Conservation (phyloP, 1,140 invertebrate genomes). For the Calephelis virginiensis region DNA sequence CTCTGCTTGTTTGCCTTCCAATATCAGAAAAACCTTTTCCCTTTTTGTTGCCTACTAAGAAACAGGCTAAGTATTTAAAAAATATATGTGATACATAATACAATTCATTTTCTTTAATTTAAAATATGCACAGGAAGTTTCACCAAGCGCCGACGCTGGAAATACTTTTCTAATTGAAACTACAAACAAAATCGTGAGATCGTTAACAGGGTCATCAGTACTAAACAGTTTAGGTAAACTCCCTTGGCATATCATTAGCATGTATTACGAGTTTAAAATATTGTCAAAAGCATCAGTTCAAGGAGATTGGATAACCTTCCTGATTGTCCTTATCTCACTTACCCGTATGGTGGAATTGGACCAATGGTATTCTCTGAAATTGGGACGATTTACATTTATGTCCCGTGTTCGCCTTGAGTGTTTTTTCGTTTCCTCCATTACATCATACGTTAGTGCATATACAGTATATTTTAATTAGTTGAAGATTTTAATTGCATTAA, state of each 20-base stretch:
- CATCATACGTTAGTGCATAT: not conserved
- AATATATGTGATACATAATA: not conserved
- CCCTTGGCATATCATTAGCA: slow-evolving; percentile 48
- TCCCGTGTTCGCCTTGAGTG: slow-evolving; percentile 14
- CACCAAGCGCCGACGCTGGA: no score
- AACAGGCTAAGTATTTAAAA: no score
- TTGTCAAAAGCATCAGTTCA: slow-evolving; percentile 60
- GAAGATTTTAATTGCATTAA: no score
- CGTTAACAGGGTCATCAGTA: slow-evolving; percentile 18
- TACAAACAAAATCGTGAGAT: not conserved
- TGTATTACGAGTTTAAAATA: slow-evolving; percentile 55
- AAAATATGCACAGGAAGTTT: not conserved
- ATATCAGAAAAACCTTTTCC: no score
- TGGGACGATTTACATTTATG: slow-evolving; percentile 1
- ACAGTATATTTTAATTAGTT: not conserved
- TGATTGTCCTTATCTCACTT: slow-evolving; percentile 57
- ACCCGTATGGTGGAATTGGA: slow-evolving; percentile 37
- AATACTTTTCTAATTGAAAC: no score
- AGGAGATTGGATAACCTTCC: slow-evolving; percentile 59
- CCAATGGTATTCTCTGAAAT: slow-evolving; percentile 8
- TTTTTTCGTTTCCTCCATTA: slow-evolving; percentile 14
- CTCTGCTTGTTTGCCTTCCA: no score
- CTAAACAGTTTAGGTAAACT: slow-evolving; percentile 44
- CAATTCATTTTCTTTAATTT: not conserved
- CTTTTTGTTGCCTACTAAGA: no score